Percentiles rank a stretch among this genome's conserved stretches.
phyloP scores from a whole-genome alignment of 2,888 invertebrate species.

The Caenorhabditis plicata region DNA sequence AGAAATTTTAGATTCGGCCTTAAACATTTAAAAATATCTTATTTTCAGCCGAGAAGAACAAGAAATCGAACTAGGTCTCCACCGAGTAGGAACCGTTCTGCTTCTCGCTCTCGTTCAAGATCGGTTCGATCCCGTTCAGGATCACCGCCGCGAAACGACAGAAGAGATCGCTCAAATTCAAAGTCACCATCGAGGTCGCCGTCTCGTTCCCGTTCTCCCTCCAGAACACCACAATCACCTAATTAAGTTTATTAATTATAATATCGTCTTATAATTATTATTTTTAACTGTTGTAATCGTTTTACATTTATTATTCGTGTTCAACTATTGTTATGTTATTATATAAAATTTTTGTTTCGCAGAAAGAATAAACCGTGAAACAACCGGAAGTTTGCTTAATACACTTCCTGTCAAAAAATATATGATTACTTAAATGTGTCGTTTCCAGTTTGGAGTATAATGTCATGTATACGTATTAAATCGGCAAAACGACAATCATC shows the following conservation, averaged over 20 bases:
- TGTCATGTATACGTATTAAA: background rate
- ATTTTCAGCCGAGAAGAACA: no score
- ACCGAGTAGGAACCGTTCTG: no score
- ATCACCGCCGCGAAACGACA: no score
- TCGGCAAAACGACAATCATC: background rate
- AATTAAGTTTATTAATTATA: background rate
- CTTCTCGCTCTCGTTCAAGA: slow-evolving; percentile 6
- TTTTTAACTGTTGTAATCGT: no score
- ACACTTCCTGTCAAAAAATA: background rate
- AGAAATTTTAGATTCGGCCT: no score
- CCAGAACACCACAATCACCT: background rate
- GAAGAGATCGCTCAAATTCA: no score
- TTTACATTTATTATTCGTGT: no score
- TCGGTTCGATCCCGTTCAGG: background rate
- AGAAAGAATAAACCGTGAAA: background rate
- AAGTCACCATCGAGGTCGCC: no score
- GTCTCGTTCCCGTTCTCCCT: background rate
- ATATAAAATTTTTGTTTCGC: background rate
- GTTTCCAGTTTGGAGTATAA: background rate
- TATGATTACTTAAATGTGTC: background rate
- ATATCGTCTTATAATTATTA: background rate
- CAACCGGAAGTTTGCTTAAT: background rate
- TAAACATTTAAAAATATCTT: no score
- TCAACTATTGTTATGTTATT: no score
- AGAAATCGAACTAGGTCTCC: no score